Percentiles rank a stretch among this genome's conserved stretches.
These are phyloP conservation scores for Nycticryphes semicollaris DNA, from an alignment of 2,113 vertebrate species.

Conservation along the genomic window DNA sequence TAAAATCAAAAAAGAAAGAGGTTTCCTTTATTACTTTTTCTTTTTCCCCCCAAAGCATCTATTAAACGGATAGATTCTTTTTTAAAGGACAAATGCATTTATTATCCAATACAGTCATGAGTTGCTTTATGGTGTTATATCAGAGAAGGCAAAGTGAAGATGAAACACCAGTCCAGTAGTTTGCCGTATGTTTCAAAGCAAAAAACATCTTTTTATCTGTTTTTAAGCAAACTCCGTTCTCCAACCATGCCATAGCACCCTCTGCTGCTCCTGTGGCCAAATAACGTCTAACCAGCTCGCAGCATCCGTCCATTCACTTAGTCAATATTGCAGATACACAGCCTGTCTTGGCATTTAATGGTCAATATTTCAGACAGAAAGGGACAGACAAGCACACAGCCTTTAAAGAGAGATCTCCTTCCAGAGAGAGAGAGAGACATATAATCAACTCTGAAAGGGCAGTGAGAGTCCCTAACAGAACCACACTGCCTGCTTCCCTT, in stretches of 20 bases:
- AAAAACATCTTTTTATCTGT: background rate
- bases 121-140: background rate
- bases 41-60: background rate
- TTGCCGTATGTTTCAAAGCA: background rate
- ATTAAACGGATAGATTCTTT: background rate
- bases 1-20: slow-evolving; percentile 54
- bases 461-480: background rate
- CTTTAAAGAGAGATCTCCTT: background rate
- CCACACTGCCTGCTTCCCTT: background rate
- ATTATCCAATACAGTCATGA: background rate
- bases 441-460: background rate
- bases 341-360: background rate
- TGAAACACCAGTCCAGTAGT: background rate
- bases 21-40: background rate
- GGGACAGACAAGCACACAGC: background rate
- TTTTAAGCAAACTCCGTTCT: background rate
- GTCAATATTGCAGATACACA: background rate
- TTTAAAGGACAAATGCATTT: background rate
- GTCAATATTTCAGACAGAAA: background rate
- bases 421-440: background rate
- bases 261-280: background rate
- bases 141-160: background rate
- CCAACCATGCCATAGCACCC: background rate
- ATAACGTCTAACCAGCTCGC: background rate
- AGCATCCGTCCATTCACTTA: background rate